Evolutionary conservation across 2,113 vertebrate species (phyloP).

Genomic region (Cricetomys ansorgei): DNA sequence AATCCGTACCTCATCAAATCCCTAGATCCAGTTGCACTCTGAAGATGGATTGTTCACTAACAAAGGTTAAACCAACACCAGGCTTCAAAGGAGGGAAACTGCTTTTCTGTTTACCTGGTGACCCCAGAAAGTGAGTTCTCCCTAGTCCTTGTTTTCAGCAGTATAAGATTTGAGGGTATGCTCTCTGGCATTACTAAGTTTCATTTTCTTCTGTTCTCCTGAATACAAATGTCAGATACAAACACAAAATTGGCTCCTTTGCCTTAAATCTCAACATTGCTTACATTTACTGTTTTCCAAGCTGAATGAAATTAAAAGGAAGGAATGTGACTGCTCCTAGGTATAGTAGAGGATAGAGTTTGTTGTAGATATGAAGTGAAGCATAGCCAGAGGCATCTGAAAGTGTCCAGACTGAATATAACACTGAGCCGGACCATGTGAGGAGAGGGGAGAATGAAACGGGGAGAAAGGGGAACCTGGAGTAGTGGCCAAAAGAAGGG

Average conservation of each 20-base stretch:
- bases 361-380: too few species aligned
- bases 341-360: too few species aligned
- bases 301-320: too few species aligned
- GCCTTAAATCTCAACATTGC: background rate
- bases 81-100: background rate
- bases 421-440: too few species aligned
- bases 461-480: too few species aligned
- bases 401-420: too few species aligned
- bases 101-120: background rate
- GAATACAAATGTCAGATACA: slow-evolving; percentile 78
- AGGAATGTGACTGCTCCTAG: too few species aligned
- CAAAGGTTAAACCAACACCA: background rate
- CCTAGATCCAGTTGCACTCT: background rate
- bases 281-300: background rate
- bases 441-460: too few species aligned
- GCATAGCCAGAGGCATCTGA: too few species aligned
- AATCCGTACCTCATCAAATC: background rate
- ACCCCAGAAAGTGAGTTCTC: background rate
- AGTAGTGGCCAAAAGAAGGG: too few species aligned
- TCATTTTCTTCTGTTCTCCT: slow-evolving; percentile 41
- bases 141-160: background rate
- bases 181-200: background rate
- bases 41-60: background rate
- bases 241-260: slow-evolving; percentile 44
- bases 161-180: background rate